These are phyloP conservation scores for Atrina japonica DNA, from an alignment of 2,888 invertebrate genomes.

Conservation along the genomic window DNA sequence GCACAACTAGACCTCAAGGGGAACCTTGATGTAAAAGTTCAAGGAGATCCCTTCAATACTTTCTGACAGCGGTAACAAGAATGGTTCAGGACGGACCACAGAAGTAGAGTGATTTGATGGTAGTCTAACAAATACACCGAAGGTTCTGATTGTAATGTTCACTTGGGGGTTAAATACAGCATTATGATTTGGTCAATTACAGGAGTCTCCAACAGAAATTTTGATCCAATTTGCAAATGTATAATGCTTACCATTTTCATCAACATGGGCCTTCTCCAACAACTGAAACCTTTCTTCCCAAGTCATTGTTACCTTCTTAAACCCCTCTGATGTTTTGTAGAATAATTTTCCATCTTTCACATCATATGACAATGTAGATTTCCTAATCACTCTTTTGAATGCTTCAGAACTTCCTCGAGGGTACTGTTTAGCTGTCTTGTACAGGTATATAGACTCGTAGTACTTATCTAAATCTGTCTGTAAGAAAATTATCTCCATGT, in stretches of 20 bases:
- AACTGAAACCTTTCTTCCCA: slow-evolving; percentile 50
- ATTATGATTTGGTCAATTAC: no score
- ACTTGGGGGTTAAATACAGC: slow-evolving; percentile 37
- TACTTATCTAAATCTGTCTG: slow-evolving; percentile 37
- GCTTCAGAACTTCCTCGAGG: slow-evolving; percentile 45
- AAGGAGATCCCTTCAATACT: no score
- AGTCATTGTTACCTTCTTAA: slow-evolving; percentile 42
- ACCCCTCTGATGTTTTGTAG: slow-evolving; percentile 35
- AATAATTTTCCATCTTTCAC: slow-evolving; percentile 52
- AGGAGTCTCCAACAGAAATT: no score
- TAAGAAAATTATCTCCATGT: no score
- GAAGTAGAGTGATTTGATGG: no score
- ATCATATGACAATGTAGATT: slow-evolving; percentile 45
- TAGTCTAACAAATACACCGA: no score
- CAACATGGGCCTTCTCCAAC: slow-evolving; percentile 53
- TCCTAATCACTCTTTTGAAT: slow-evolving; percentile 53
- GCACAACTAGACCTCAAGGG: no score
- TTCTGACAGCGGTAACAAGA: no score
- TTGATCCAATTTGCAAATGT: no score
- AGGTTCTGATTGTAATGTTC: slow-evolving; percentile 47
- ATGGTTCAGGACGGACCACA: no score
- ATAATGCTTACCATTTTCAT: slow-evolving; percentile 48
- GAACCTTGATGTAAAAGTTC: no score
- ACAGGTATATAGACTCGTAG: slow-evolving; percentile 44
- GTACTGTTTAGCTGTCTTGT: slow-evolving; percentile 48